A percentile compares a stretch with the other conserved stretches of the same genome.
Evolutionary conservation across 2,888 invertebrate genomes (phyloP).

Genomic region (Morpho achilles): DNA sequence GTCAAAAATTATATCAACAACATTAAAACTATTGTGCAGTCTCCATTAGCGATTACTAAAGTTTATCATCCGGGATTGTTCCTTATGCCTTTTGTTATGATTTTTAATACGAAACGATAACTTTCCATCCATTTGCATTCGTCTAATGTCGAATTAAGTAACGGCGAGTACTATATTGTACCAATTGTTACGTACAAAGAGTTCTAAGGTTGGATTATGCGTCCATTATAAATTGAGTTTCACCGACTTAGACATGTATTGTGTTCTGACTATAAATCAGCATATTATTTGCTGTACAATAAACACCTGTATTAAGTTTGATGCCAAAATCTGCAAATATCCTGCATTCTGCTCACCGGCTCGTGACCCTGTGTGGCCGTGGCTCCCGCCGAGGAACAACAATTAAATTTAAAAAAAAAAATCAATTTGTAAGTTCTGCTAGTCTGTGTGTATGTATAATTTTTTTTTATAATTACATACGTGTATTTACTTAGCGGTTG

Average conservation of each 20-base stretch:
- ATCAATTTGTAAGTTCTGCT: too few species aligned
- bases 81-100: constrained; percentile 14
- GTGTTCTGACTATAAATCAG: constrained; percentile 21
- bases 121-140: constrained; percentile 27
- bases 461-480: too few species aligned
- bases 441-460: too few species aligned
- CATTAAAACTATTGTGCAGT: not conserved
- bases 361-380: too few species aligned
- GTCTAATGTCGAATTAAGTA: constrained; percentile 25
- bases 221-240: constrained; percentile 18
- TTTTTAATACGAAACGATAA: constrained; percentile 22
- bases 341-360: too few species aligned
- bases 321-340: not conserved
- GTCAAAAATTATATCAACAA: too few species aligned
- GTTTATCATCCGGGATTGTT: constrained; percentile 8
- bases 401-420: too few species aligned
- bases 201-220: constrained; percentile 21
- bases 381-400: too few species aligned
- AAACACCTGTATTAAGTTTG: constrained; percentile 6
- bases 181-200: constrained; percentile 19
- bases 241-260: constrained; percentile 16
- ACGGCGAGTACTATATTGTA: constrained; percentile 17
- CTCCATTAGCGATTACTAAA: constrained; percentile 5
- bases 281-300: not conserved
- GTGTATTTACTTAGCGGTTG: too few species aligned